Conservation (phyloP, 2,888 invertebrate species). For the Heteromyza rotundicornis region DNA sequence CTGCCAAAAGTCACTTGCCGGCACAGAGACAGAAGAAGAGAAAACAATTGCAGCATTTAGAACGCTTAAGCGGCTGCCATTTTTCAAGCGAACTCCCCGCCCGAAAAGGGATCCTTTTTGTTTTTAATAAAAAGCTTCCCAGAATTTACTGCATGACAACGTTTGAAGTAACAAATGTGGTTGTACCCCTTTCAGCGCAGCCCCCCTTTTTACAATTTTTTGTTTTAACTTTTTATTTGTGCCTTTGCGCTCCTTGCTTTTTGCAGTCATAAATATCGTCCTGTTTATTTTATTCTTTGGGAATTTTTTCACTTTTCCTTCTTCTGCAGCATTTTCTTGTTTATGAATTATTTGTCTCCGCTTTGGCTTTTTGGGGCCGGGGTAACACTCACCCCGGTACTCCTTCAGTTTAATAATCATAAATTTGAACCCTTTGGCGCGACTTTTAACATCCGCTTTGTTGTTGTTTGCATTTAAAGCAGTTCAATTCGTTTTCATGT, state of each 20-base stretch:
- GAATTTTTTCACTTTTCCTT: conserved; percentile 19
- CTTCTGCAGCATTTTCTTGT: conserved; percentile 2
- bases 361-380: conserved; percentile 14
- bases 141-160: neutral
- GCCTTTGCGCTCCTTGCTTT: neutral
- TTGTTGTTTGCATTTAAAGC: neutral
- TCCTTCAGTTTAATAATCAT: conserved; percentile 45
- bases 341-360: conserved; percentile 30
- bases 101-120: neutral
- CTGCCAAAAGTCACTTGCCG: neutral
- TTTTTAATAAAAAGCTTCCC: neutral
- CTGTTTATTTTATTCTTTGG: conserved; percentile 10
- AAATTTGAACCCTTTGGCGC: conserved; percentile 49
- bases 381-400: no score
- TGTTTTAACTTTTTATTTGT: no score
- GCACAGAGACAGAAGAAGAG: conserved; percentile 1
- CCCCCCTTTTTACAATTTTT: neutral
- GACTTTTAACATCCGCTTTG: conserved; percentile 21
- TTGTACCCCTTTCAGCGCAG: neutral
- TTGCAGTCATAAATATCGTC: neutral
- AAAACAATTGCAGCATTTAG: conserved; percentile 16
- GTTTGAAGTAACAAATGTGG: neutral
- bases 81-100: conserved; percentile 1
- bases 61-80: conserved; percentile 8
- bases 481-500: neutral